phyloP scores from a whole-genome alignment of 2,797 vertebrate species.

The Botia kubotai region DNA sequence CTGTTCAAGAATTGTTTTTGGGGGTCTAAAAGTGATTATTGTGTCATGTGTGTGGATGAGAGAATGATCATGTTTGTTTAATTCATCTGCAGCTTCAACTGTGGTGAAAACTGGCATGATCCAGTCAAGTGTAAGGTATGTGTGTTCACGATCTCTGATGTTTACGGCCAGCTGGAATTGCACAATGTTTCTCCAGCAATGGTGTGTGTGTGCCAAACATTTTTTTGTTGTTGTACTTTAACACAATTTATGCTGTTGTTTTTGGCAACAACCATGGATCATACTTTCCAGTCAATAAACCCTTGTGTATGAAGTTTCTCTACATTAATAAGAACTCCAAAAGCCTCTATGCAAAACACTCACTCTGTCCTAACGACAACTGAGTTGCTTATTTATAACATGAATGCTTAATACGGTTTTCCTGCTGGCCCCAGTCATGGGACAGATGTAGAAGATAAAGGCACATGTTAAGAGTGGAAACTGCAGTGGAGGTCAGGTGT shows the following conservation, averaged over 20 bases:
- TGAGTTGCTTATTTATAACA: not conserved
- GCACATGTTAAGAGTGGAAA: not conserved
- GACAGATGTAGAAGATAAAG: not conserved
- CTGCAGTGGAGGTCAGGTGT: constrained; percentile 2
- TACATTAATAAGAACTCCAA: not conserved
- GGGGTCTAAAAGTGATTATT: not conserved
- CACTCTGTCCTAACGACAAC: not conserved
- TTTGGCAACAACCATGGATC: not conserved
- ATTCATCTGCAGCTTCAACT: constrained; percentile 90
- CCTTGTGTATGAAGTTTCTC: not conserved
- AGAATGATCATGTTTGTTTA: constrained; percentile 22
- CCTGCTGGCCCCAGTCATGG: not conserved
- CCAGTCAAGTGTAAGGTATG: constrained; percentile 99
- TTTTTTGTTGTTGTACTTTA: not conserved
- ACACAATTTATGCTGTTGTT: not conserved
- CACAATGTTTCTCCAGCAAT: not conserved
- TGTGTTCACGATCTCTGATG: not conserved
- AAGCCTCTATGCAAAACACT: not conserved
- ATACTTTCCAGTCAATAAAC: not conserved
- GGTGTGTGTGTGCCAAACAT: not conserved
- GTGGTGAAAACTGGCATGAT: constrained; percentile 99
- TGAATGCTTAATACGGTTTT: not conserved
- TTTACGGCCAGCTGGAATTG: not conserved
- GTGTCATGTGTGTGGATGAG: not conserved
- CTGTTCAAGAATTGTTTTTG: not conserved